Evolutionary conservation across 2,113 vertebrate genomes (phyloP), one percentile per base, ranked within the genome.

Genomic region (Circaetus cinerascens): DNA sequence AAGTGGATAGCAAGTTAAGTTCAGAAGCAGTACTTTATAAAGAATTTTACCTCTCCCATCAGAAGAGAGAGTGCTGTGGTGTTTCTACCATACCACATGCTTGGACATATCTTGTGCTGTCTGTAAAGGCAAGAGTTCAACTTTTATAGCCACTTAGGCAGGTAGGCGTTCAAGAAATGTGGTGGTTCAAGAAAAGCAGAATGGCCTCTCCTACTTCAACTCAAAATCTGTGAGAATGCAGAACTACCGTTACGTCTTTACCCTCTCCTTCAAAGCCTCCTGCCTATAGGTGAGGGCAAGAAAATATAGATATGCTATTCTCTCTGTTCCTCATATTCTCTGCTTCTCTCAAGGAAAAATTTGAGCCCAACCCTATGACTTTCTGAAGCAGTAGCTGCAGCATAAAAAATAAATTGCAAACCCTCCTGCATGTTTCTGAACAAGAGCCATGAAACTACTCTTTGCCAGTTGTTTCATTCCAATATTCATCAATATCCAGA

Each of bases 201-300:
- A 3, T 27, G 84, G 73, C 77, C 77, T 94, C 43, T 88, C 53
- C 64, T 86, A n/a, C 63, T 71, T 80, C 8, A 57, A 15, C 80
- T 78, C 34, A 46, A 45, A 75, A 79, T 75, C 79, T 80, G 59
- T 69, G 51, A 95, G 82, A 68, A 59, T 84, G 79, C 75, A 80
- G 40, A 95, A 26, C 75, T 74, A 17, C 78, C 67, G 45, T 78
- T 51, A 27, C 14, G 64, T 86, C 72, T 73, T 93, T 48, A 76
- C 75, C n/a, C 43, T 72, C 13, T 60, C 63, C 75, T 96, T 97
- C 92, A 93, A 95, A 88, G 96, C 68, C 46, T 92, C 43, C 50
- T 88, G 64, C 34, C 69, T 69, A 2, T 29, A 81, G 89, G 86
- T 69, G 91, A 94, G 77, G 57, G 62, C 80, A 66, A 66, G 86